A percentile compares a stretch with the other conserved stretches of the same genome.
These are phyloP conservation scores for Autographa pulchrina DNA, from an alignment of 2,888 invertebrate genomes.

Conservation along the genomic window DNA sequence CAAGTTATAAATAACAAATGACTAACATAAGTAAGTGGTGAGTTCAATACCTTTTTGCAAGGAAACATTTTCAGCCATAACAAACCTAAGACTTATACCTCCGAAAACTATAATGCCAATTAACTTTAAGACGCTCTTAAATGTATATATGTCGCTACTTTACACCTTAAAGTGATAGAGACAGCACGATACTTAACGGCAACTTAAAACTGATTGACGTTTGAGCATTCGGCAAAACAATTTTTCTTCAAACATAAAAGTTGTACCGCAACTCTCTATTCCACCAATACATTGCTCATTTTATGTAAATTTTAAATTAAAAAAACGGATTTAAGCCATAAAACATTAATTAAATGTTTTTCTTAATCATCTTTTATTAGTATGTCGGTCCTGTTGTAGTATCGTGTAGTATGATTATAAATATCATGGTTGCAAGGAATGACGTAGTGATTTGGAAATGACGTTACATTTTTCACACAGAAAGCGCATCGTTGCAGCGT, in stretches of 20 bases:
- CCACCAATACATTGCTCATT: not conserved
- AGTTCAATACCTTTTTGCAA: too few relatives aligned
- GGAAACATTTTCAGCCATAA: too few relatives aligned
- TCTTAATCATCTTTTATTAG: conserved; percentile 7
- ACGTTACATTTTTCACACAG: conserved; percentile 6
- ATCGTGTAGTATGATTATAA: conserved; percentile 24
- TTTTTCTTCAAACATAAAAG: not conserved
- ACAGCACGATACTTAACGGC: too few relatives aligned
- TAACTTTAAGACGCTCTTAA: too few relatives aligned
- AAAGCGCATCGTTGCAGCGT: conserved; percentile 6
- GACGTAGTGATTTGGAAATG: conserved; percentile 27
- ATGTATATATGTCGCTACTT: too few relatives aligned
- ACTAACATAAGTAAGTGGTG: too few relatives aligned
- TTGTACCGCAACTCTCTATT: not conserved
- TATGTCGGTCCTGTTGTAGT: conserved; percentile 20
- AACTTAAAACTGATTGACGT: too few relatives aligned
- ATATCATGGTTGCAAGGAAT: conserved; percentile 21
- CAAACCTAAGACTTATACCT: too few relatives aligned
- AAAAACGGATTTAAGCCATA: not conserved
- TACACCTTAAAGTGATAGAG: too few relatives aligned
- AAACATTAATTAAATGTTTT: not conserved
- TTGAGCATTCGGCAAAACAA: too few relatives aligned
- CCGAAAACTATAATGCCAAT: too few relatives aligned
- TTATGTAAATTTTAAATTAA: not conserved
- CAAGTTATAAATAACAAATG: too few relatives aligned